These are phyloP conservation scores for Lagopus muta DNA, from an alignment of 2,113 vertebrate species.

Conservation along the genomic window DNA sequence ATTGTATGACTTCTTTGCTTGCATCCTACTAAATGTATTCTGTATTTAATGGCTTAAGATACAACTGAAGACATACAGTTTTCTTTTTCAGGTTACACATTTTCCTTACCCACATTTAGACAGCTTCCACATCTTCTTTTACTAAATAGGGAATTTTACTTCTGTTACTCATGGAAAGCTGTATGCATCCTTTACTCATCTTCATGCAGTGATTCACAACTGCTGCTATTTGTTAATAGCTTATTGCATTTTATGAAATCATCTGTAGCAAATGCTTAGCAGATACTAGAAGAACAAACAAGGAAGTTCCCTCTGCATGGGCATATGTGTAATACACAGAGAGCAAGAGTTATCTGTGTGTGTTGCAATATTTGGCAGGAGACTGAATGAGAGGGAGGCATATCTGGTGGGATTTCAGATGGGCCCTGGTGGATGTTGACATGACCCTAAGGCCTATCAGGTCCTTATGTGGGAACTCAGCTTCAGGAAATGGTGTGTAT, in stretches of 20 bases:
- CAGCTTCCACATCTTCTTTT: background rate
- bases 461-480: background rate
- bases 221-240: slow-evolving; percentile 26
- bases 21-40: background rate
- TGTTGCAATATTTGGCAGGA: background rate
- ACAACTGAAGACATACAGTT: background rate
- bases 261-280: slow-evolving; percentile 18
- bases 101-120: background rate
- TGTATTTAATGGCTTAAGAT: background rate
- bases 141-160: background rate
- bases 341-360: background rate
- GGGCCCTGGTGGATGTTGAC: background rate
- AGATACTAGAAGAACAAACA: background rate
- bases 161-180: background rate
- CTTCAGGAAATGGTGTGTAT: background rate
- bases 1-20: background rate
- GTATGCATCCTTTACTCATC: slow-evolving; percentile 25
- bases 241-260: slow-evolving; percentile 16
- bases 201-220: slow-evolving; percentile 2
- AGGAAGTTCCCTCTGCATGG: background rate
- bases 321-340: background rate
- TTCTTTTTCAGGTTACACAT: background rate
- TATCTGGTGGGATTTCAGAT: background rate
- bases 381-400: background rate
- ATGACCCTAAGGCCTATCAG: background rate